Conservation (phyloP, 2,888 invertebrate species). For the Parascotia fuliginaria region DNA sequence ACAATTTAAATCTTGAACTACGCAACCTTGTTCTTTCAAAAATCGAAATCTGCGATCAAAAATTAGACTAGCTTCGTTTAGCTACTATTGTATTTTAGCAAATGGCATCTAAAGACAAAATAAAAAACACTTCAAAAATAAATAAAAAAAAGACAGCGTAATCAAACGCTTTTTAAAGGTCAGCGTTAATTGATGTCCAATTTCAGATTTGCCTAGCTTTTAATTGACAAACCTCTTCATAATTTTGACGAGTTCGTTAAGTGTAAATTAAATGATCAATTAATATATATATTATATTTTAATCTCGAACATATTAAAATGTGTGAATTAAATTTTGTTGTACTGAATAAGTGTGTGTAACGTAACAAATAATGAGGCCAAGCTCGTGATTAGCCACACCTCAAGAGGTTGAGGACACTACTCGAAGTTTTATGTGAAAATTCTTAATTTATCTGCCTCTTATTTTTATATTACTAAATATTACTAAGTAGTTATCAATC, state of each 20-base stretch:
- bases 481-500: slow-evolving; percentile 34
- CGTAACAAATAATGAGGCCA: slow-evolving; percentile 46
- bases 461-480: slow-evolving; percentile 38
- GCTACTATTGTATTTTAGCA: too few relatives aligned
- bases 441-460: slow-evolving; percentile 50
- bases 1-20: too few relatives aligned
- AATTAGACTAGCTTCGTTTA: too few relatives aligned
- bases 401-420: slow-evolving; percentile 52
- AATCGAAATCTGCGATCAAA: too few relatives aligned
- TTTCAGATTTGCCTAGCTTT: background rate
- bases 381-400: slow-evolving; percentile 60
- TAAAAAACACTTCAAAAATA: background rate
- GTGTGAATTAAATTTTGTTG: slow-evolving; percentile 13
- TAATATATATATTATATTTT: too few relatives aligned
- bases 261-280: too few relatives aligned
- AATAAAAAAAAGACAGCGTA: background rate
- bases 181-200: background rate
- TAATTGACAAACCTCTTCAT: background rate
- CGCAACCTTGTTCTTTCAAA: too few relatives aligned
- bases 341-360: slow-evolving; percentile 34
- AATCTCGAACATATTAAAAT: background rate
- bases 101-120: too few relatives aligned
- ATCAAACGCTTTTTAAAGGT: background rate
- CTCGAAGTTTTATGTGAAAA: slow-evolving; percentile 48
- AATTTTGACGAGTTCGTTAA: background rate